A percentile compares a stretch with the other conserved stretches of the same genome.
Conservation (phyloP, 2,888 invertebrate genomes). For the Lingula anatina region DNA sequence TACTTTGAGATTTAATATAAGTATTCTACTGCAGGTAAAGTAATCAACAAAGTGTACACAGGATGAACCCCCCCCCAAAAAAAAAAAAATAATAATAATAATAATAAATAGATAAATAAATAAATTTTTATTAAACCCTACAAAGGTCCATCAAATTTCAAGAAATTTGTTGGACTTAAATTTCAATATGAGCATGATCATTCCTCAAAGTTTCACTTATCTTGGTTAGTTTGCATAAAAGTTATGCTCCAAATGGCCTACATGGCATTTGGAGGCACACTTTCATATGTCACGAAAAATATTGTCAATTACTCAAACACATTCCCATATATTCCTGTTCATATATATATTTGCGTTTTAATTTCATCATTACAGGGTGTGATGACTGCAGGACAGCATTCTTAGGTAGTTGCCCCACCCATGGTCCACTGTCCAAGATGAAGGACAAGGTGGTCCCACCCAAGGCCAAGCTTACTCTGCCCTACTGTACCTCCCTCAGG, state of each 20-base stretch:
- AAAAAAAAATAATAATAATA: too few species aligned
- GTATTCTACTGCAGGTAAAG: too few species aligned
- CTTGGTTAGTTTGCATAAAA: too few species aligned
- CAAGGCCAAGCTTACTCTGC: constrained; percentile 34
- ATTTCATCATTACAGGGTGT: constrained; percentile 36
- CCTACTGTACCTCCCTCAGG: constrained; percentile 21
- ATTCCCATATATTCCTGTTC: background rate
- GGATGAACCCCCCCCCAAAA: too few species aligned
- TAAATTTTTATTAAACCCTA: too few species aligned
- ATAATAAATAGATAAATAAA: too few species aligned
- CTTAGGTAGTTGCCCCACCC: constrained; percentile 22
- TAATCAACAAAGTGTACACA: too few species aligned
- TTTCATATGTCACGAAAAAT: constrained; percentile 1
- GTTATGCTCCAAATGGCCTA: background rate
- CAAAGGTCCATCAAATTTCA: too few species aligned
- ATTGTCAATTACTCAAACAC: constrained; percentile 1
- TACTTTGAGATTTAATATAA: too few species aligned
- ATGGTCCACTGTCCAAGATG: constrained; percentile 28
- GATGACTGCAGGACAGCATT: constrained; percentile 27
- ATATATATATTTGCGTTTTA: constrained; percentile 2
- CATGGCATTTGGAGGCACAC: background rate
- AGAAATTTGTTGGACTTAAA: too few species aligned
- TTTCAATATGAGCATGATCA: too few species aligned
- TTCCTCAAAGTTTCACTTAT: too few species aligned
- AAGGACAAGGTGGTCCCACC: constrained; percentile 31